Evolutionary conservation across 2,113 vertebrate species (phyloP).

Genomic region (Reinhardtius hippoglossoides): DNA sequence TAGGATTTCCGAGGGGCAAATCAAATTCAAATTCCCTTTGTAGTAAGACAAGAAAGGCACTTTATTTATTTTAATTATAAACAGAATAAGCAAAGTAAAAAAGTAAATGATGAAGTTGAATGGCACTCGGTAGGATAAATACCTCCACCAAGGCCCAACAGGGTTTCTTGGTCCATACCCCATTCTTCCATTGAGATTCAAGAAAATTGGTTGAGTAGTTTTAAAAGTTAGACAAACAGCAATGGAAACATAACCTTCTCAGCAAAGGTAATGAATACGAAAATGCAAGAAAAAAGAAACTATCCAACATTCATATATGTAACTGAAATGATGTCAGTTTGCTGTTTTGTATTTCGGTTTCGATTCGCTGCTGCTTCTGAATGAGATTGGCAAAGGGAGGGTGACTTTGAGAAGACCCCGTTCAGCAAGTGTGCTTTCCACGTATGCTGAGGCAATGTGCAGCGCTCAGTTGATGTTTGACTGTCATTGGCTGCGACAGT

Average conservation of each 20-base stretch:
- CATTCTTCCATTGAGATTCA: no score
- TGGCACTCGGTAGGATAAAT: no score
- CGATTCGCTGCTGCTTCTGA: neutral
- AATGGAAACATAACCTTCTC: no score
- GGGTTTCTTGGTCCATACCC: no score
- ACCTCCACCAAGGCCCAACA: no score
- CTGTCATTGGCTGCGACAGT: constrained; percentile 70
- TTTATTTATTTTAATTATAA: neutral
- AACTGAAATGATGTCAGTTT: no score
- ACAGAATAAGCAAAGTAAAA: neutral
- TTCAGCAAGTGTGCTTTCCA: constrained; percentile 24
- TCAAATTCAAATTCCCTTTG: neutral
- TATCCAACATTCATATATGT: no score
- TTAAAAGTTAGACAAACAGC: no score
- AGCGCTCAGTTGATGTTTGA: constrained; percentile 58
- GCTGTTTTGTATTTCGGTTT: neutral
- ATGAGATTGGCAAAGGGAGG: constrained; percentile 35
- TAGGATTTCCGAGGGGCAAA: constrained; percentile 12
- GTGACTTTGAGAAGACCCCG: constrained; percentile 66
- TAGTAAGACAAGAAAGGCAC: neutral
- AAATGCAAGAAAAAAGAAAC: no score
- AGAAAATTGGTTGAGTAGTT: no score
- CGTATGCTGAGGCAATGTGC: constrained; percentile 33
- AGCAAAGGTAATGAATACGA: no score
- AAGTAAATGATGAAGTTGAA: neutral